Percentiles rank a stretch among this genome's conserved stretches.
Evolutionary conservation across 2,113 vertebrate species (phyloP).

Genomic region (Coptodon bakossiorum): DNA sequence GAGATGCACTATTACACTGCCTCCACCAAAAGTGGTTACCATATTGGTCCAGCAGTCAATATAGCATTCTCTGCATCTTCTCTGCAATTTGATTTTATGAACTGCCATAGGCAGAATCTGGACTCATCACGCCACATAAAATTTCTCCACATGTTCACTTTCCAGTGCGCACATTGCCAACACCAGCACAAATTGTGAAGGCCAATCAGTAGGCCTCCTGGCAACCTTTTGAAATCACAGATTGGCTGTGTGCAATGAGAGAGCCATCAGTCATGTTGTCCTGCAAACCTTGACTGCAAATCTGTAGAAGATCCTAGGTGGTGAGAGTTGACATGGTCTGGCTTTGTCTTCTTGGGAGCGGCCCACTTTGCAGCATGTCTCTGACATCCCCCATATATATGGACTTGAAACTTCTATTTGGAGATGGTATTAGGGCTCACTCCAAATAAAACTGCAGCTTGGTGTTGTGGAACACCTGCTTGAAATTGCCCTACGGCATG

Average conservation of each 20-base stretch:
- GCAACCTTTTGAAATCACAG: not conserved
- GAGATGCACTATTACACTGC: not conserved
- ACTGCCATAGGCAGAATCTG: not conserved
- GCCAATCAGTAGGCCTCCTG: not conserved
- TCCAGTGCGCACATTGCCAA: not conserved
- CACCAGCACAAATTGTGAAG: not conserved
- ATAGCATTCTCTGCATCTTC: not conserved
- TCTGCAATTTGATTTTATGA: too few species aligned
- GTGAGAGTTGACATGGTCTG: not conserved
- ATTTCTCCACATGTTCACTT: not conserved
- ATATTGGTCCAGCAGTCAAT: not conserved
- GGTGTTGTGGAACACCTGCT: not conserved
- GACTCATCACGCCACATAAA: not conserved
- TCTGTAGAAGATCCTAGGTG: not conserved
- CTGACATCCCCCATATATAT: not conserved
- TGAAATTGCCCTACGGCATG: not conserved
- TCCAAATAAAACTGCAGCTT: not conserved
- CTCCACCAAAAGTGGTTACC: not conserved
- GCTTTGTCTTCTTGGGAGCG: not conserved
- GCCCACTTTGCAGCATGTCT: not conserved
- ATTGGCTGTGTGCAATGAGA: not conserved
- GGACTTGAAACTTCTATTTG: fast-evolving
- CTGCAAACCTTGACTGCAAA: not conserved
- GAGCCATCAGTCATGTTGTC: not conserved
- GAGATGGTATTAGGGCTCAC: not conserved